A percentile compares a stretch with the other conserved stretches of the same genome.
These are phyloP conservation scores for Dynastes tityus DNA, from an alignment of 2,888 invertebrate genomes.

Conservation along the genomic window DNA sequence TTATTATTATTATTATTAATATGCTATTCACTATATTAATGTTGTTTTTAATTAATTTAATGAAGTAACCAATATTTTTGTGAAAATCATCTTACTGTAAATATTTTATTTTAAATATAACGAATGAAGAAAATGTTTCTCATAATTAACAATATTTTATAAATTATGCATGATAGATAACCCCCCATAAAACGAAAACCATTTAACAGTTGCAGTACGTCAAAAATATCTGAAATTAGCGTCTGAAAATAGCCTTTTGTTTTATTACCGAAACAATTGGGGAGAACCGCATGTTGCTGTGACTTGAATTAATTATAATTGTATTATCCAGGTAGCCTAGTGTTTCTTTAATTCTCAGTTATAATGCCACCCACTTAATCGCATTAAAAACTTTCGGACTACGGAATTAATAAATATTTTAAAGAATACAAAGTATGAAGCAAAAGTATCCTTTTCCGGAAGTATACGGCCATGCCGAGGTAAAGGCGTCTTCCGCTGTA, in stretches of 20 bases:
- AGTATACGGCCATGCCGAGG: background rate
- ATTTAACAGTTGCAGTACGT: background rate
- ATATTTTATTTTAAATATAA: no score
- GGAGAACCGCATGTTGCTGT: background rate
- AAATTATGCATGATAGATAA: no score
- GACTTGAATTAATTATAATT: conserved; percentile 22
- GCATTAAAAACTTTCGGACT: conserved; percentile 9
- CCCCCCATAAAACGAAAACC: no score
- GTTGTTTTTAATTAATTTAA: no score
- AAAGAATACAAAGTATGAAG: background rate
- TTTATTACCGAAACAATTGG: conserved; percentile 6
- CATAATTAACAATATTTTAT: no score
- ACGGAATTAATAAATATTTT: conserved; percentile 7
- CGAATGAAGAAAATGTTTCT: no score
- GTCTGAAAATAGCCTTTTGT: background rate
- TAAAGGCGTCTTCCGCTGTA: background rate
- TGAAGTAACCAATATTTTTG: no score
- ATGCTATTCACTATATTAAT: no score
- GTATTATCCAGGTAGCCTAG: conserved; percentile 1
- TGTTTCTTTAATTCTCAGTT: conserved; percentile 10
- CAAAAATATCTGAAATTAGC: background rate
- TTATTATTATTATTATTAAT: no score
- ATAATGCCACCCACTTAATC: conserved; percentile 16
- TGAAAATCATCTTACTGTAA: no score
- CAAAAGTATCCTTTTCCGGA: conserved; percentile 2